Evolutionary conservation across 1,140 invertebrate species (phyloP).

Genomic region (Bombus balteatus): DNA sequence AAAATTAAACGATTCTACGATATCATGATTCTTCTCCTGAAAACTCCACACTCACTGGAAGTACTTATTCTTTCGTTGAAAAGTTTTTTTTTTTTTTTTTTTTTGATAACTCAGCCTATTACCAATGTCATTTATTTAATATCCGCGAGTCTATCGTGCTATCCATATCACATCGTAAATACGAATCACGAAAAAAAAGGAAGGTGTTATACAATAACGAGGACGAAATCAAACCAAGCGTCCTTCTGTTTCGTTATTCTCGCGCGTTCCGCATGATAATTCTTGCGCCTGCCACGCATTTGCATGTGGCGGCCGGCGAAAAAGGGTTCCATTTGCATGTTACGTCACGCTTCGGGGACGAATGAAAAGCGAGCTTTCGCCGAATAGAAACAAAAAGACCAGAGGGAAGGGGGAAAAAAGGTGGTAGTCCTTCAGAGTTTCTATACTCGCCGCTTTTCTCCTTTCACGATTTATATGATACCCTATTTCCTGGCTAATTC

Average conservation of each 20-base stretch:
- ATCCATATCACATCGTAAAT: neutral
- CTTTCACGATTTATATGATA: neutral
- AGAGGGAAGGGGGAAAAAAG: neutral
- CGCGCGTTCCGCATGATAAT: constrained; percentile 52
- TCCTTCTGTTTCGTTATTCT: constrained; percentile 50
- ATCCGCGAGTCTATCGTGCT: neutral
- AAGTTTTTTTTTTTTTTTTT: neutral
- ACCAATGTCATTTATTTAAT: neutral
- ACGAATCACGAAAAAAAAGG: constrained; percentile 6
- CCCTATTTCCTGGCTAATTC: constrained; percentile 12
- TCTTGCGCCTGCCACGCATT: constrained; percentile 42
- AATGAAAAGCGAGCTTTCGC: constrained; percentile 24
- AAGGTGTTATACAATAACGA: neutral
- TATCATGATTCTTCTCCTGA: neutral
- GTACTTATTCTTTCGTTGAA: too few relatives aligned
- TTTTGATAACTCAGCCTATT: neutral
- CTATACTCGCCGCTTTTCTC: neutral
- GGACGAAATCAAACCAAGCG: constrained; percentile 27
- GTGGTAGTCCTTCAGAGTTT: neutral
- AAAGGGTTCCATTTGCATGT: constrained; percentile 51
- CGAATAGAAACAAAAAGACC: constrained; percentile 9
- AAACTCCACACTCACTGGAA: too few relatives aligned
- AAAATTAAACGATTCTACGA: neutral
- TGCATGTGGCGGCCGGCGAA: constrained; percentile 41
- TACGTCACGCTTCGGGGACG: constrained; percentile 11